Evolutionary conservation across 2,888 invertebrate genomes (phyloP), one percentile per base, ranked within the genome.

Genomic region (Galerucella calmariensis): DNA sequence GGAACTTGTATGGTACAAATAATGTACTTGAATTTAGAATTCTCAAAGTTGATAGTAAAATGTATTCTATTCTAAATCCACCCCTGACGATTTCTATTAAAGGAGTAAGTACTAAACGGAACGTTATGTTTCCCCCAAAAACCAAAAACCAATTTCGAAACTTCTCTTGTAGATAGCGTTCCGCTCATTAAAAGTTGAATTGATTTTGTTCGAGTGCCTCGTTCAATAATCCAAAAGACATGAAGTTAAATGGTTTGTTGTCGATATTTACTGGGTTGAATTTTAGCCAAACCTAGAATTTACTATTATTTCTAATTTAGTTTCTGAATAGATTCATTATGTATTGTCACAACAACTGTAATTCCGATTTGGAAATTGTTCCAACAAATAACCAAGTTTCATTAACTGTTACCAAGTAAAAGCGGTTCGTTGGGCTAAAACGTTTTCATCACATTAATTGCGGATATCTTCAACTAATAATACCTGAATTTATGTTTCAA

Each of bases 81-180:
- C 24, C n/a, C 27, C 27, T 67, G 51, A 11, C n/a, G 4, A 24
- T 67, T 53, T 51, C 48, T 10, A 20, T 53, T 11, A n/a, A 16
- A 27, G 10, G n/a, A 16, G n/a, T 41, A 41, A 41, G 24, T 81
- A 81, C 77, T 78, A 75, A 81, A 80, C 83, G 82, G 82, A 79
- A 79, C 81, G 80, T 77, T 81, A 79, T 82, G 80, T 79, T 78
- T 79, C 27, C 61, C 61, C 74, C 79, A 77, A 75, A 81, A 81
- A 81, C 74, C 74, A 41, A 74, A 71, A 74, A 71, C 82, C 83
- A 84, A 84, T 84, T 84, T 79, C 81, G 78, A 80, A 56, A 83
- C 79, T 83, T 82, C 81, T 81, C 65, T 69, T 75, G 77, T 76
- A 80, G 77, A 81, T 79, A 78, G 77, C 77, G 74, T 73, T 76